A percentile compares a stretch with the other conserved stretches of the same genome.
Conservation (phyloP, 1,140 invertebrate genomes). For the Megalopta genalis region DNA sequence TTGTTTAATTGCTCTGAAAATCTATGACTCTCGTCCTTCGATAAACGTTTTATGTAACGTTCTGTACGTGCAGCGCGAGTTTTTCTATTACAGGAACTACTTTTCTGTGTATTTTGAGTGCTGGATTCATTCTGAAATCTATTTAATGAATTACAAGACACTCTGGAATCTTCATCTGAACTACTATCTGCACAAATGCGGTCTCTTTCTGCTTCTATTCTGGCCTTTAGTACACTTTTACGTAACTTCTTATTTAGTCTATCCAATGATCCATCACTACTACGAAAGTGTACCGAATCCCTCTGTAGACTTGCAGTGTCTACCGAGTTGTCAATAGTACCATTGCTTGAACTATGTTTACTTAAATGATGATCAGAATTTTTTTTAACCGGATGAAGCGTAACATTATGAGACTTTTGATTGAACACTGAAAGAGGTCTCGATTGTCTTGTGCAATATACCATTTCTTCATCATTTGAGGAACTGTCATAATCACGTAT, state of each 20-base stretch:
- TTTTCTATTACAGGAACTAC: constrained; percentile 80
- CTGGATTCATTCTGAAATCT: constrained; percentile 85
- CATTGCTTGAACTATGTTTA: background rate
- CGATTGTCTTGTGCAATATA: constrained; percentile 49
- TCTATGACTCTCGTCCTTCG: constrained; percentile 82
- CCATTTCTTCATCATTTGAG: constrained; percentile 61
- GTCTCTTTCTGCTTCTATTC: constrained; percentile 84
- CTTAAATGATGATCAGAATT: background rate
- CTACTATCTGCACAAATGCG: constrained; percentile 83
- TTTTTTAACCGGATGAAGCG: constrained; percentile 47
- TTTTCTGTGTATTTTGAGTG: constrained; percentile 56
- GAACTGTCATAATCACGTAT: constrained; percentile 57
- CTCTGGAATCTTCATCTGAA: constrained; percentile 86
- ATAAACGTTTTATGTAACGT: constrained; percentile 87
- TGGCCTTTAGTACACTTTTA: constrained; percentile 83
- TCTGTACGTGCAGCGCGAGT: constrained; percentile 87
- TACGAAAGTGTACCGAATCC: constrained; percentile 63
- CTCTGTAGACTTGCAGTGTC: constrained; percentile 16
- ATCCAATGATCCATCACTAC: constrained; percentile 79
- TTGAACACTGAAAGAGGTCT: constrained; percentile 26
- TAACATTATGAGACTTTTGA: constrained; percentile 19
- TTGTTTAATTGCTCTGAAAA: constrained; percentile 54
- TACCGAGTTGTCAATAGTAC: background rate
- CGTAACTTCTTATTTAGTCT: constrained; percentile 80
- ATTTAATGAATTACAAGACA: constrained; percentile 83